Conservation (phyloP, 30 jellyfish, hydroid and myxozoan genomes). For the Turritopsis rubra region DNA sequence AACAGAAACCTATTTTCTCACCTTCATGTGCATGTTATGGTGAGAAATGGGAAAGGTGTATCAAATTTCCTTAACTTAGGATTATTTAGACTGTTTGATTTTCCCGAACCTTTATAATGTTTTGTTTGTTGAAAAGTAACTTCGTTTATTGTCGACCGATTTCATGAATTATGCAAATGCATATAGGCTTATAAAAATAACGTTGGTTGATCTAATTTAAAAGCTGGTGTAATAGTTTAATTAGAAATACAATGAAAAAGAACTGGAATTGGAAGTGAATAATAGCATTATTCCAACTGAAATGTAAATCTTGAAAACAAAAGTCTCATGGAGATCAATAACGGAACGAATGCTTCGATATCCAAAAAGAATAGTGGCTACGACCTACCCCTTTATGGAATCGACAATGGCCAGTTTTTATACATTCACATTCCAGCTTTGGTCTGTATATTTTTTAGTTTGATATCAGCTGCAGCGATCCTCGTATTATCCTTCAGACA, state of each 20-base stretch:
- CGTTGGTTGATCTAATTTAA: neutral
- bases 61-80: neutral
- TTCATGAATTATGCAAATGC: neutral
- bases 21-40: neutral
- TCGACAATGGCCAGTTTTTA: neutral
- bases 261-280: neutral
- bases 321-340: no score
- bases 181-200: neutral
- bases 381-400: slow-evolving; percentile 12
- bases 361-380: neutral
- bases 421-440: slow-evolving; percentile 21
- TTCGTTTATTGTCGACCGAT: neutral
- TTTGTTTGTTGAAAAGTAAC: neutral
- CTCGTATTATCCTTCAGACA: neutral
- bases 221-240: neutral
- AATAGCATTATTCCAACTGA: neutral
- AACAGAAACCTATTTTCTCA: no score
- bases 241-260: neutral
- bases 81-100: neutral
- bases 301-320: neutral
- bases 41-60: neutral
- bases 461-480: neutral
- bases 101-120: neutral
- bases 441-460: slow-evolving; percentile 2
- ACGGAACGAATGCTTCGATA: neutral